phyloP scores from a whole-genome alignment of 1,140 invertebrate species.

The Cyclina sinensis region DNA sequence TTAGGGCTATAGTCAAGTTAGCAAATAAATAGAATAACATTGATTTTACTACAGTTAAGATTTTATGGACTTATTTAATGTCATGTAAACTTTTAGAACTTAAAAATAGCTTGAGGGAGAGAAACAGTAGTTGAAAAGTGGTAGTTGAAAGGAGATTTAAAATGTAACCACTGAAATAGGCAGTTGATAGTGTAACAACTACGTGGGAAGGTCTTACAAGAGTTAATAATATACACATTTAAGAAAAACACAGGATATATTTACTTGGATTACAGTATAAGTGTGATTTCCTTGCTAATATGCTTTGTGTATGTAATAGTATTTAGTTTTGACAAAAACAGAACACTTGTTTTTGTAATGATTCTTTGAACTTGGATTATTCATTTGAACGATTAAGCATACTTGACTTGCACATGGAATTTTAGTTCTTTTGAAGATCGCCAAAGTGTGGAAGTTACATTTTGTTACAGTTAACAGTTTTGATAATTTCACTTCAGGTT shows the following conservation, averaged over 20 bases:
- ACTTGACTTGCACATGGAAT: slow-evolving; percentile 7
- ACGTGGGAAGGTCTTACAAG: not conserved
- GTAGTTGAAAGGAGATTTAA: no score
- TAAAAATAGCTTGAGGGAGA: not conserved
- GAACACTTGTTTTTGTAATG: slow-evolving; percentile 1
- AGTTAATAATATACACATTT: not conserved
- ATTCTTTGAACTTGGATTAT: slow-evolving; percentile 42
- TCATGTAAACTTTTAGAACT: not conserved
- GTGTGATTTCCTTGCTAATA: not conserved
- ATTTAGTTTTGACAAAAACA: not conserved
- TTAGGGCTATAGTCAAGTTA: not conserved
- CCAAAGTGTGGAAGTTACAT: slow-evolving; percentile 29
- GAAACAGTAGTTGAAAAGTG: not conserved
- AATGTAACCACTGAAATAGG: no score
- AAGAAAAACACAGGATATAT: slow-evolving; percentile 24
- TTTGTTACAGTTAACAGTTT: slow-evolving; percentile 33
- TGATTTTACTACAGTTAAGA: not conserved
- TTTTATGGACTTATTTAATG: not conserved
- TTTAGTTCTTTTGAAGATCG: slow-evolving; percentile 9
- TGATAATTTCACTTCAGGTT: not conserved
- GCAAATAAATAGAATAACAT: slow-evolving; percentile 20
- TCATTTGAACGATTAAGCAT: not conserved
- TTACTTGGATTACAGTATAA: not conserved
- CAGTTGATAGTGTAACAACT: no score
- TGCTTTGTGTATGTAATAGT: not conserved